A percentile compares a stretch with the other conserved stretches of the same genome.
phyloP scores from a whole-genome alignment of 1,140 invertebrate genomes.

The Geopemphigus sp. region DNA sequence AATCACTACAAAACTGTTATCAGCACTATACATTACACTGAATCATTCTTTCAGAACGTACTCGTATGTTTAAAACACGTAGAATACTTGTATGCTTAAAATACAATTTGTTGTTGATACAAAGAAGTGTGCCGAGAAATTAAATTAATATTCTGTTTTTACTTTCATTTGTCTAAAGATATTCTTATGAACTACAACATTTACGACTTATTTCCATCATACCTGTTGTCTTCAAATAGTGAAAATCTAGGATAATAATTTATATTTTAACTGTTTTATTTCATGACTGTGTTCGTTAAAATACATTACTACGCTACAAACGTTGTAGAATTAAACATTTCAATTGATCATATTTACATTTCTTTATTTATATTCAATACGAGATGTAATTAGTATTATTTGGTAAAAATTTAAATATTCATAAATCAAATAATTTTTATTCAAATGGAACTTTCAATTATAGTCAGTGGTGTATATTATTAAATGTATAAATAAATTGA shows the following conservation, averaged over 20 bases:
- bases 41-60: constrained; percentile 9
- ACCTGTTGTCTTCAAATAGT: background rate
- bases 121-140: background rate
- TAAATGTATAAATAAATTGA: background rate
- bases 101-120: background rate
- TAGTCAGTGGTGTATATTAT: background rate
- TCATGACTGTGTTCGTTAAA: background rate
- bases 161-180: background rate
- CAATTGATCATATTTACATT: too few species aligned
- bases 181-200: background rate
- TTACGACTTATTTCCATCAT: background rate
- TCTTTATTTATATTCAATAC: too few species aligned
- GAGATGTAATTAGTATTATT: background rate
- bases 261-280: background rate
- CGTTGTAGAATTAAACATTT: background rate
- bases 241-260: background rate
- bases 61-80: constrained; percentile 13
- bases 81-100: background rate
- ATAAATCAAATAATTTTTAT: too few species aligned
- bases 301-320: background rate
- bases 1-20: constrained; percentile 43
- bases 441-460: background rate
- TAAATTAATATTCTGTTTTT: background rate
- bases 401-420: too few species aligned
- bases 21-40: constrained; percentile 25